Evolutionary conservation across 1,140 invertebrate genomes (phyloP).

Genomic region (Papilio machaon): DNA sequence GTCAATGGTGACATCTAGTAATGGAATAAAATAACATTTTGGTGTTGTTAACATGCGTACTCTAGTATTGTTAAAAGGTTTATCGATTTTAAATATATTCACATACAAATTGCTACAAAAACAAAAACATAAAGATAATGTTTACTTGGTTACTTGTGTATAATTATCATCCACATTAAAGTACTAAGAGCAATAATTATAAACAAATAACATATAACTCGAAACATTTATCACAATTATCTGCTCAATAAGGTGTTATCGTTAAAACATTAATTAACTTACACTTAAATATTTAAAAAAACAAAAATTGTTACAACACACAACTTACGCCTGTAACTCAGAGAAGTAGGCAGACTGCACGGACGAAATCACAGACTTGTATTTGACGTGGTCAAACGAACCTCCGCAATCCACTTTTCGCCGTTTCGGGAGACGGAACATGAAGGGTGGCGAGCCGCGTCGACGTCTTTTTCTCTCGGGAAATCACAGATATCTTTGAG

Average conservation of each 20-base stretch:
- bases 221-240: background rate
- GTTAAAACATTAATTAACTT: constrained; percentile 2
- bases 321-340: no score
- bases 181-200: background rate
- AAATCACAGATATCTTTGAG: no score
- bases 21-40: background rate
- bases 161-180: background rate
- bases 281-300: background rate
- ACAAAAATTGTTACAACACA: no score
- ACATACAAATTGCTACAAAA: constrained; percentile 14
- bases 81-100: constrained; percentile 9
- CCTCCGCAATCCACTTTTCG: no score
- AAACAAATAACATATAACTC: background rate
- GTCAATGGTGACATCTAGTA: no score
- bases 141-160: constrained; percentile 10
- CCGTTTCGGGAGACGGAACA: no score
- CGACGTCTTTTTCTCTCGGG: no score
- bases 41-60: background rate
- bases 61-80: background rate
- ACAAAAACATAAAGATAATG: constrained; percentile 18
- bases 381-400: no score
- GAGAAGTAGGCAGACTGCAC: no score
- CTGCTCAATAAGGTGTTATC: constrained; percentile 1
- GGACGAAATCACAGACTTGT: no score
- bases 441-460: no score